Evolutionary conservation across 2,113 vertebrate species (phyloP).

Genomic region (Lichenostomus cassidix): DNA sequence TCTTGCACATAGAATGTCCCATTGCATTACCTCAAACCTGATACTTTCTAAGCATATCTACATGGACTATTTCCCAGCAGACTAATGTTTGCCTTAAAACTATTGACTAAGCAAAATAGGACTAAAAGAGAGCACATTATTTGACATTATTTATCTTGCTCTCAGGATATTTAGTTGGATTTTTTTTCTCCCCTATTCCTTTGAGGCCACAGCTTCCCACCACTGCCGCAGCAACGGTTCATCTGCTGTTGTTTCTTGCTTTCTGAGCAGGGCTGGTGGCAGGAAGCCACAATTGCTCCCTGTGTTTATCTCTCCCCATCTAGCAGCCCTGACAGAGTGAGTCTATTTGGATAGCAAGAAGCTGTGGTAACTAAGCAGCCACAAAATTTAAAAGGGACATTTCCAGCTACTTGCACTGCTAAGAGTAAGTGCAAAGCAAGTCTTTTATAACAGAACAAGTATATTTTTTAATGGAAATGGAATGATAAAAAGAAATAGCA

Average conservation of each 20-base stretch:
- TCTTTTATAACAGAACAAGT: not conserved
- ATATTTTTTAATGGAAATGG: not conserved
- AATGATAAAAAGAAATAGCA: constrained; percentile 1
- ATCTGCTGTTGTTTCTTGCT: constrained; percentile 33
- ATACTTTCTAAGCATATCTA: not conserved
- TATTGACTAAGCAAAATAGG: not conserved
- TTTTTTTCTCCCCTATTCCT: constrained; percentile 1
- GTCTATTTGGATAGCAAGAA: constrained; percentile 53
- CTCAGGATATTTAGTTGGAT: not conserved
- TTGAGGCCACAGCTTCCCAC: constrained; percentile 17
- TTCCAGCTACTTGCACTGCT: constrained; percentile 12
- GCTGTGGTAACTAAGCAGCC: constrained; percentile 36
- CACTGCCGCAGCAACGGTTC: not conserved
- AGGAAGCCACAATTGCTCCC: constrained; percentile 66
- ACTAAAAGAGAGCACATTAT: not conserved
- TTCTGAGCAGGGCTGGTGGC: constrained; percentile 32
- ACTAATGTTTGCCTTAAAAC: not conserved
- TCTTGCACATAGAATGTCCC: not conserved
- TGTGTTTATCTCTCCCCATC: constrained; percentile 58
- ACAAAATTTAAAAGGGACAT: constrained; percentile 18
- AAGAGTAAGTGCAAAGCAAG: constrained; percentile 2
- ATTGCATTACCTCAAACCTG: not conserved
- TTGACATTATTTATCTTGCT: not conserved
- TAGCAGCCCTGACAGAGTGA: not conserved
- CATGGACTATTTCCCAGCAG: not conserved